Conservation (phyloP, 2,888 invertebrate species). For the Dione juno region DNA sequence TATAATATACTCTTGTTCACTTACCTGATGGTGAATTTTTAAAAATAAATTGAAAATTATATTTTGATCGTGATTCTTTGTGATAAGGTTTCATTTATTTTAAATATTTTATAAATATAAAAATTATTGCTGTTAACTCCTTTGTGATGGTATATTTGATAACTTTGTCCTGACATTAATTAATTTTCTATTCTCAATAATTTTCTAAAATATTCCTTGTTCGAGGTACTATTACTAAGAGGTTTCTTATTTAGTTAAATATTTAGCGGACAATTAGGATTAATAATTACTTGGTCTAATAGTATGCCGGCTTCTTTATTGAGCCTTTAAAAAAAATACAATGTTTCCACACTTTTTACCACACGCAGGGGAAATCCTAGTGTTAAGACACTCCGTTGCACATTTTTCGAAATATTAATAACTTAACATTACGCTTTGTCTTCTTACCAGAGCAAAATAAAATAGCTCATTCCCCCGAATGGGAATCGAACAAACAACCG, state of each 20-base stretch:
- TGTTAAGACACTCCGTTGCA: no score
- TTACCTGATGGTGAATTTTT: neutral
- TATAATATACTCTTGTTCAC: neutral
- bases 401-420: no score
- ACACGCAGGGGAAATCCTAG: no score
- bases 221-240: neutral
- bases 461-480: no score
- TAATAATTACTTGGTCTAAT: neutral
- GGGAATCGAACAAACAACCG: no score
- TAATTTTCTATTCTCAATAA: no score
- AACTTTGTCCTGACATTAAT: no score
- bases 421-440: no score
- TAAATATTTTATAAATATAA: neutral
- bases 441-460: no score
- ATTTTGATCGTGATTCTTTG: neutral
- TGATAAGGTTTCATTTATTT: neutral
- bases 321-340: no score
- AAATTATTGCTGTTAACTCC: neutral
- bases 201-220: neutral
- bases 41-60: neutral
- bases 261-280: neutral
- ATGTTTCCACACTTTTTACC: no score
- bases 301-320: neutral
- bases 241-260: neutral
- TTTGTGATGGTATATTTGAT: neutral